phyloP scores from a whole-genome alignment of 2,113 vertebrate species.

The Cebidichthys violaceus region DNA sequence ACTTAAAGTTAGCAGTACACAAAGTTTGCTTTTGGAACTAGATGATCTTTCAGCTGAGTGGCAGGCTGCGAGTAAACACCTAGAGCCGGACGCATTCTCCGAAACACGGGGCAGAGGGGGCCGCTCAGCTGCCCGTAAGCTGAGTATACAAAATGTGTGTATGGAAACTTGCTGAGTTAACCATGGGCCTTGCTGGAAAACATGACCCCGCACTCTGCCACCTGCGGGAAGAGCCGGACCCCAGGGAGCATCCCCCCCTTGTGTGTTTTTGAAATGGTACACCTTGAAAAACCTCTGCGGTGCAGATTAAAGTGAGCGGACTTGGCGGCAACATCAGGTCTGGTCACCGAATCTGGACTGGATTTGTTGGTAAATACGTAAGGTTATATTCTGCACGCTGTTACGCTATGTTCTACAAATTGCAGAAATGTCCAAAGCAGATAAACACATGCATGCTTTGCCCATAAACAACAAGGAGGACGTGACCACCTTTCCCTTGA shows the following conservation, averaged over 20 bases:
- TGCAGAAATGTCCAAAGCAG: neutral
- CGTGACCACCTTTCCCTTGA: constrained; percentile 38
- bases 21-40: constrained; percentile 16
- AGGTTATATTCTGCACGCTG: neutral
- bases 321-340: neutral
- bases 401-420: neutral
- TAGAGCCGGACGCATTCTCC: neutral
- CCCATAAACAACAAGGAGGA: constrained; percentile 22
- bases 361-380: constrained; percentile 1
- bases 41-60: constrained; percentile 8
- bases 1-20: constrained; percentile 30
- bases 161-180: constrained; percentile 43
- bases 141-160: constrained; percentile 50
- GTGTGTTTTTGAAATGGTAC: constrained; percentile 39
- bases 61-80: constrained; percentile 28
- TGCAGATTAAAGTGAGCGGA: neutral
- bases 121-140: constrained; percentile 53
- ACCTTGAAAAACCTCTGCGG: constrained; percentile 25
- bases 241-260: neutral
- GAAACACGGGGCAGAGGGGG: neutral
- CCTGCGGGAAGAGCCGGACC: constrained; percentile 40
- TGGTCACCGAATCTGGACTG: neutral
- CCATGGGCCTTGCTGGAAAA: constrained; percentile 36
- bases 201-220: constrained; percentile 24
- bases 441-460: constrained; percentile 1